These are phyloP conservation scores for Dryobates pubescens DNA, from an alignment of 2,797 vertebrate genomes.

Conservation along the genomic window DNA sequence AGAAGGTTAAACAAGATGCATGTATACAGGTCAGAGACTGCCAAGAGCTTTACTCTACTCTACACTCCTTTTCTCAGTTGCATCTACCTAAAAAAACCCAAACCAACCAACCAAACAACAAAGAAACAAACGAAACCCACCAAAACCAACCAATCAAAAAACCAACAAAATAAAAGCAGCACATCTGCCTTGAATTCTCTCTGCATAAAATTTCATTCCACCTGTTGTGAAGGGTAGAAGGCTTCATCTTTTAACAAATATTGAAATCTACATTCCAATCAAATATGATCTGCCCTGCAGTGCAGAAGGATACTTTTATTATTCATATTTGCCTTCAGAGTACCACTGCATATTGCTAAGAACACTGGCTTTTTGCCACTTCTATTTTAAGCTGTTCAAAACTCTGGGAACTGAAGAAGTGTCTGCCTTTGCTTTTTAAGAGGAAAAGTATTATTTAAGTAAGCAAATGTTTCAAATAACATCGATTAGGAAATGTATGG, in stretches of 20 bases:
- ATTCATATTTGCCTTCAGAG: not conserved
- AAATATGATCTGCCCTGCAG: slow-evolving; percentile 7
- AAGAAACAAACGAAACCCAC: not conserved
- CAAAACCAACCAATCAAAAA: not conserved
- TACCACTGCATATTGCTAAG: slow-evolving; percentile 4
- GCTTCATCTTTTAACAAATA: slow-evolving; percentile 12
- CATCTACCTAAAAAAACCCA: not conserved
- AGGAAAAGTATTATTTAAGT: slow-evolving; percentile 35
- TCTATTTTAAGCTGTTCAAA: slow-evolving; percentile 57
- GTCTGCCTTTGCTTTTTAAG: slow-evolving; percentile 49
- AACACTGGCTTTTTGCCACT: slow-evolving; percentile 20
- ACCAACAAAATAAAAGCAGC: not conserved
- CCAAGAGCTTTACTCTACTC: not conserved
- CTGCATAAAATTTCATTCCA: not conserved
- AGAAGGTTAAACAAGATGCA: not conserved
- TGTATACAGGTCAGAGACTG: not conserved
- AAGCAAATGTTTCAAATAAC: slow-evolving; percentile 31
- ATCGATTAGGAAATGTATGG: slow-evolving; percentile 18
- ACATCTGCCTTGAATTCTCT: slow-evolving; percentile 28
- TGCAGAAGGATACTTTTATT: slow-evolving; percentile 22
- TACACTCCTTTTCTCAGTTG: not conserved
- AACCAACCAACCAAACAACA: not conserved
- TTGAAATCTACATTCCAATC: slow-evolving; percentile 32
- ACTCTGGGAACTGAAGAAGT: slow-evolving; percentile 49
- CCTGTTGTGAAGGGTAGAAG: slow-evolving; percentile 21